Evolutionary conservation across 2,797 vertebrate genomes (phyloP).

Genomic region (Masticophis lateralis): DNA sequence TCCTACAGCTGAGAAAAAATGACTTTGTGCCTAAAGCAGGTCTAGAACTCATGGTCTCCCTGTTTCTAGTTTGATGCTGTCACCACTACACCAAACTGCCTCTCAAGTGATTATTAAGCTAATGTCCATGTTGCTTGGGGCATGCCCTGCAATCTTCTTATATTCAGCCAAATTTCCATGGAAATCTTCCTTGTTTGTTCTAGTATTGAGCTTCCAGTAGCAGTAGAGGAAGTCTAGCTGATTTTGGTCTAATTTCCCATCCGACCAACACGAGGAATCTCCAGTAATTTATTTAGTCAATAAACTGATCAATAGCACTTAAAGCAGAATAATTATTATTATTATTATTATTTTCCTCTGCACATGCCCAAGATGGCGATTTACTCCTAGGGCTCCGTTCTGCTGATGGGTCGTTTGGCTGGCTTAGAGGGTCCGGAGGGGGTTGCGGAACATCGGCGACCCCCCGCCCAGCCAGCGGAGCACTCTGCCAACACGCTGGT

Average conservation of each 20-base stretch:
- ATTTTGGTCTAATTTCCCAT: not conserved
- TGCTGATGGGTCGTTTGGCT: too few species aligned
- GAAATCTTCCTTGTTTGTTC: not conserved
- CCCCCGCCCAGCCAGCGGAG: too few species aligned
- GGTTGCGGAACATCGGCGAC: too few species aligned
- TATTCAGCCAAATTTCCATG: not conserved
- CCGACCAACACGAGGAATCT: not conserved
- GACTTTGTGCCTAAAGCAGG: not conserved
- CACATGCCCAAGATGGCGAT: too few species aligned
- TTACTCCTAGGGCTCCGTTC: too few species aligned
- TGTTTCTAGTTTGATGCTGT: not conserved
- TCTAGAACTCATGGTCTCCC: not conserved
- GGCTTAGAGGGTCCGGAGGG: too few species aligned
- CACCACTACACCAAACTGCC: too few species aligned
- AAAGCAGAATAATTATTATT: not conserved
- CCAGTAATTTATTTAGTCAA: not conserved
- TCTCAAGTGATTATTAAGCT: not conserved
- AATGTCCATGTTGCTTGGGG: not conserved
- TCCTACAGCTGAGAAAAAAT: not conserved
- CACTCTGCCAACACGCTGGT: too few species aligned
- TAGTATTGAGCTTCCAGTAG: not conserved
- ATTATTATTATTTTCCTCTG: too few species aligned
- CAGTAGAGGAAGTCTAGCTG: not conserved
- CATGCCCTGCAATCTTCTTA: not conserved
- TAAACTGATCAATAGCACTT: not conserved